Conservation (phyloP, 2,113 vertebrate species). For the Tyrannus savana region DNA sequence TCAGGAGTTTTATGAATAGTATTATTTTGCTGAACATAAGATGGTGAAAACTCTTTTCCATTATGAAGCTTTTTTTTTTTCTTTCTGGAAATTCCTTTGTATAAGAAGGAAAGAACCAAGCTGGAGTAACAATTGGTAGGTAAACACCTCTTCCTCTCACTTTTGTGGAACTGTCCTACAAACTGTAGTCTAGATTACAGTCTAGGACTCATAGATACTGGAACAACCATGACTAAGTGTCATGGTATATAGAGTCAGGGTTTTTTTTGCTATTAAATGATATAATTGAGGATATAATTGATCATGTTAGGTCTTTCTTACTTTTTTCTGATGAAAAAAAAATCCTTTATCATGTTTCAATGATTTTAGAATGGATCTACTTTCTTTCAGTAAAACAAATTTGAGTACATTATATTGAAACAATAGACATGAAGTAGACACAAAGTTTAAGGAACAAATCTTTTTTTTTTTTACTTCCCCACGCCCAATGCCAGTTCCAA, state of each 20-base stretch:
- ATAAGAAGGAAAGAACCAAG: background rate
- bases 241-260: background rate
- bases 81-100: background rate
- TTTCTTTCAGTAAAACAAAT: background rate
- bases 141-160: background rate
- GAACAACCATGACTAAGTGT: background rate
- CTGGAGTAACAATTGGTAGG: rapidly evolving
- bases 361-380: background rate
- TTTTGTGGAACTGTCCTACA: background rate
- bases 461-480: background rate
- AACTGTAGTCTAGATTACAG: background rate
- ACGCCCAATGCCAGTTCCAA: background rate
- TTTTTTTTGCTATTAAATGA: background rate
- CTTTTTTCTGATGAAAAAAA: background rate
- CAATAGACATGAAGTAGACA: background rate
- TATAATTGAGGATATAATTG: background rate
- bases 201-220: too few species aligned
- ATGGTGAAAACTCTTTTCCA: background rate
- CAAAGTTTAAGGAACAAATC: background rate
- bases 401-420: background rate
- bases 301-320: background rate
- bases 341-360: background rate
- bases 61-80: background rate
- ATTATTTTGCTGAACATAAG: background rate
- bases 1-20: background rate